These are phyloP conservation scores for Scomber japonicus DNA, from an alignment of 2,113 vertebrate genomes.

Conservation along the genomic window DNA sequence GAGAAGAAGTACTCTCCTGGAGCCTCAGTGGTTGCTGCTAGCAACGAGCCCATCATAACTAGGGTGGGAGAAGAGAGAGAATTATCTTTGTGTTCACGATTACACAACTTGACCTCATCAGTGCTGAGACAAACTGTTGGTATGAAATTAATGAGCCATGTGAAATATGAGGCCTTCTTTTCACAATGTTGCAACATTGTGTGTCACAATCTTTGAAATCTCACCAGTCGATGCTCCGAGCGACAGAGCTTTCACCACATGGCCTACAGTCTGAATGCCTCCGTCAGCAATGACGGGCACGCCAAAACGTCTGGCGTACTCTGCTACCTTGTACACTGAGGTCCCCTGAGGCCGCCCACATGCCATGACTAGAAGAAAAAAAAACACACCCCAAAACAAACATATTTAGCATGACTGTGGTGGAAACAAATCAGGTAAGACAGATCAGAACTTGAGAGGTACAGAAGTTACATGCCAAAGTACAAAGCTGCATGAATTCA, in stretches of 20 bases:
- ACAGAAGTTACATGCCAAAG: background rate
- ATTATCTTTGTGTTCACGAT: background rate
- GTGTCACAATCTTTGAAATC: background rate
- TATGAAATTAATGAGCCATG: background rate
- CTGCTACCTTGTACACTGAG: slow-evolving; percentile 93
- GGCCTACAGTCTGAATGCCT: slow-evolving; percentile 94
- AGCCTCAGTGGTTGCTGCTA: slow-evolving; percentile 93
- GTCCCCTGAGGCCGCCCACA: slow-evolving; percentile 94
- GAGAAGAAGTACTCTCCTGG: slow-evolving; percentile 96
- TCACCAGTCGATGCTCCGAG: slow-evolving; percentile 93
- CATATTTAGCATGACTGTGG: background rate
- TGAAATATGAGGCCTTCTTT: background rate
- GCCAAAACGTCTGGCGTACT: slow-evolving; percentile 92
- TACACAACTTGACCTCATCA: background rate
- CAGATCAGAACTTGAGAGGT: background rate
- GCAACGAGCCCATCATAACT: slow-evolving; percentile 97
- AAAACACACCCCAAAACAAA: background rate
- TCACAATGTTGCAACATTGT: background rate
- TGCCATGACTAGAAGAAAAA: slow-evolving; percentile 89
- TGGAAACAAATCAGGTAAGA: slow-evolving; percentile 1
- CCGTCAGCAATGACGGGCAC: slow-evolving; percentile 94
- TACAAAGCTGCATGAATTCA: background rate
- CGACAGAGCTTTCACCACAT: slow-evolving; percentile 93
- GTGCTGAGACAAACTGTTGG: background rate
- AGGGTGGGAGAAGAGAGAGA: background rate